These are phyloP conservation scores for Poeciliopsis turneri DNA, from an alignment of 2,797 vertebrate genomes.

Conservation along the genomic window DNA sequence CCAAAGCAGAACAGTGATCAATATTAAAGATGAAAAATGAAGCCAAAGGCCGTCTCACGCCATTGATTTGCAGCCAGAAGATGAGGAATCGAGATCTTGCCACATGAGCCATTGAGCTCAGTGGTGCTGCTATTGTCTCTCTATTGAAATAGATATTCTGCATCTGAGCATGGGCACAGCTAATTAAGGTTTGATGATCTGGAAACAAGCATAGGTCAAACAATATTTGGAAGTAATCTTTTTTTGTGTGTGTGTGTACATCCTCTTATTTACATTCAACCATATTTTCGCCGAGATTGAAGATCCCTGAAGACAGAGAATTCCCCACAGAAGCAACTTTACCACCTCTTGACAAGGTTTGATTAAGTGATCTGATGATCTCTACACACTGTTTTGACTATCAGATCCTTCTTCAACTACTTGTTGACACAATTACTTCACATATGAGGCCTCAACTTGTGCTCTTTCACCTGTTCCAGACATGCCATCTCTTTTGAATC, in stretches of 20 bases:
- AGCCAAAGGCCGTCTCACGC: conserved; percentile 76
- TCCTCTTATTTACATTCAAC: conserved; percentile 11
- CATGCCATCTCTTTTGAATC: neutral
- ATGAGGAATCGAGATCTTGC: conserved; percentile 68
- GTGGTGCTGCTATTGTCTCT: conserved; percentile 73
- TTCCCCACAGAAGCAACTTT: neutral
- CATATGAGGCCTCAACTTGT: neutral
- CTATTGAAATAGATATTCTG: conserved; percentile 63
- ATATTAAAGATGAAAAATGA: conserved; percentile 83
- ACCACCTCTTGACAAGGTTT: neutral
- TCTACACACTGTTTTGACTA: neutral
- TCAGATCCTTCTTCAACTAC: neutral
- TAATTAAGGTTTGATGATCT: conserved; percentile 70
- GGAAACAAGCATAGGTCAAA: conserved; percentile 62
- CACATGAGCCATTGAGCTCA: conserved; percentile 70
- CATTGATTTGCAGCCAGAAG: conserved; percentile 77
- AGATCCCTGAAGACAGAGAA: neutral
- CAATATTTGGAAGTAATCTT: conserved; percentile 41
- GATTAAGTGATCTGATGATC: neutral
- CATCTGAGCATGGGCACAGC: conserved; percentile 50
- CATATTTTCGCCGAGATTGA: neutral
- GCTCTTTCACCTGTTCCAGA: neutral
- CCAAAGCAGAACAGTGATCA: conserved; percentile 76
- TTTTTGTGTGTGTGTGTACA: neutral
- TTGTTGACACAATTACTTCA: neutral